A percentile compares a stretch with the other conserved stretches of the same genome.
These are phyloP conservation scores for Pelagia noctiluca DNA, from an alignment of 30 jellyfish, hydroid and myxozoan species.

Conservation along the genomic window DNA sequence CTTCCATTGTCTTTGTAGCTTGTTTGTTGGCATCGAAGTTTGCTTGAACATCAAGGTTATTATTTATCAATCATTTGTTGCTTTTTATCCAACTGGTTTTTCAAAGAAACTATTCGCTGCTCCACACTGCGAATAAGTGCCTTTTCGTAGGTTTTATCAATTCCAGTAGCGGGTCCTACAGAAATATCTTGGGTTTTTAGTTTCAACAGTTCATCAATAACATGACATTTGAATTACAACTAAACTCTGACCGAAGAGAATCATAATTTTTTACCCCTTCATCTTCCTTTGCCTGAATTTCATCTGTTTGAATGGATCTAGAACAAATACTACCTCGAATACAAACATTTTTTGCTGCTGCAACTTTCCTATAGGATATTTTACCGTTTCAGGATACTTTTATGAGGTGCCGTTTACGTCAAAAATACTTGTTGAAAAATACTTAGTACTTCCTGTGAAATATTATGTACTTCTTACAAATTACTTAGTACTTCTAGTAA, in stretches of 20 bases:
- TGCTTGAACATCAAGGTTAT: conserved; percentile 9
- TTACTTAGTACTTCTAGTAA: too few relatives aligned
- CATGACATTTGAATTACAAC: not conserved
- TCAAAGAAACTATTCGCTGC: not conserved
- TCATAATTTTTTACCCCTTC: conserved; percentile 1
- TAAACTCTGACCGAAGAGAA: not conserved
- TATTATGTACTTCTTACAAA: too few relatives aligned
- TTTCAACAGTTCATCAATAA: not conserved
- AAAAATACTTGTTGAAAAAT: too few relatives aligned
- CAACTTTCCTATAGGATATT: conserved; percentile 2
- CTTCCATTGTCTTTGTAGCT: conserved; percentile 5
- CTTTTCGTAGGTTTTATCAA: not conserved
- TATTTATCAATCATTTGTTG: conserved; percentile 9
- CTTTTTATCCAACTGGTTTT: conserved; percentile 5
- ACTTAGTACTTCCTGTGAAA: too few relatives aligned
- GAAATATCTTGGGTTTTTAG: not conserved
- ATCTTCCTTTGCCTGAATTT: not conserved
- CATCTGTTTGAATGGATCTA: conserved; percentile 3
- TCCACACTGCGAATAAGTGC: conserved; percentile 5
- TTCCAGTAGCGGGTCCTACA: conserved; percentile 5
- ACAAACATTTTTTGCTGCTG: not conserved
- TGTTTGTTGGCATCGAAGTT: not conserved
- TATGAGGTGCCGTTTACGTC: too few relatives aligned
- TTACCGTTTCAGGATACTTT: not conserved
- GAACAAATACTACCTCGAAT: not conserved